These are phyloP conservation scores for Hypotaenidia philippensis DNA, from an alignment of 2,797 vertebrate species.

Conservation along the genomic window DNA sequence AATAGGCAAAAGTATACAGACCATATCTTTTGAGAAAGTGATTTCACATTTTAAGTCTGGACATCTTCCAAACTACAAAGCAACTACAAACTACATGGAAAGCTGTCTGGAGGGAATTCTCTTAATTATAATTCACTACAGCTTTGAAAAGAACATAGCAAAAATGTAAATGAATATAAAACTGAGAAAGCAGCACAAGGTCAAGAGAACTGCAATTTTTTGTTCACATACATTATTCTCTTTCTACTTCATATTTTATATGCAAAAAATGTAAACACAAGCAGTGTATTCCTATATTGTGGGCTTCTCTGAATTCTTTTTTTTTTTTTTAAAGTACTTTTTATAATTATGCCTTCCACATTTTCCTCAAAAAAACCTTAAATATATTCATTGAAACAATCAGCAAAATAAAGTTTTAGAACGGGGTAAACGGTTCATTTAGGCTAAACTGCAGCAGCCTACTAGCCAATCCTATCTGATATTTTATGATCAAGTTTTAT, in stretches of 20 bases:
- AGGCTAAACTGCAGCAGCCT: conserved; percentile 10
- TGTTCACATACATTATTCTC: not conserved
- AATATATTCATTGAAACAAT: not conserved
- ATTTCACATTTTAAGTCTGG: conserved; percentile 27
- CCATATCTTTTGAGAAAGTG: not conserved
- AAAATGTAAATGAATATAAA: conserved; percentile 39
- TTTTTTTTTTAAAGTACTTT: not conserved
- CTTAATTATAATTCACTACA: conserved; percentile 4
- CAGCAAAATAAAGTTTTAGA: not conserved
- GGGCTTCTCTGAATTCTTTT: not conserved
- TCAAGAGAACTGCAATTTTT: not conserved
- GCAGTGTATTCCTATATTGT: not conserved
- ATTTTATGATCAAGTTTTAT: conserved; percentile 32
- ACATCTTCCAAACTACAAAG: conserved; percentile 14
- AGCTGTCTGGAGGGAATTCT: conserved; percentile 7
- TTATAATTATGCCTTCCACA: not conserved
- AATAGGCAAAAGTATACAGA: conserved; percentile 16
- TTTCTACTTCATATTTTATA: not conserved
- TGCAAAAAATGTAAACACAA: not conserved
- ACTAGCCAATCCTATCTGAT: conserved; percentile 38
- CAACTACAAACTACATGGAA: not conserved
- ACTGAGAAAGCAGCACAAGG: not conserved
- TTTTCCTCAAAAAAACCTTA: not conserved
- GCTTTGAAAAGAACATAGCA: conserved; percentile 7
- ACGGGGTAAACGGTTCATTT: not conserved